These are phyloP conservation scores for Eptatretus burgeri DNA, from an alignment of 2,113 vertebrate genomes.

Conservation along the genomic window DNA sequence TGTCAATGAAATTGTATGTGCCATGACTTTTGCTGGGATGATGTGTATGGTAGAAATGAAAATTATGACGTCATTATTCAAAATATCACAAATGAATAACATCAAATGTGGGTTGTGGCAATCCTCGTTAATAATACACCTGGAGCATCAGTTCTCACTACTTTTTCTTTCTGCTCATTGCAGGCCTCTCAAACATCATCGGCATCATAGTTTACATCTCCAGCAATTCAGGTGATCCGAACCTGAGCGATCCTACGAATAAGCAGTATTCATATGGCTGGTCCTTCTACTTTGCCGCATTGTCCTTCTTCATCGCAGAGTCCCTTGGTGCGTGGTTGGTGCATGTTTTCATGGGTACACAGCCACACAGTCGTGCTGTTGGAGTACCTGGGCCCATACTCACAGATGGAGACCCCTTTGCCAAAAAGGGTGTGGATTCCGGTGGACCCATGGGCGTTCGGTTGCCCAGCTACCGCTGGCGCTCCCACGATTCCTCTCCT, in stretches of 20 bases:
- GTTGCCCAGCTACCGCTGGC: constrained; percentile 61
- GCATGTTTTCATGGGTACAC: constrained; percentile 1
- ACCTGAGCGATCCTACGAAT: constrained; percentile 58
- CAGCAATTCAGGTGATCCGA: constrained; percentile 52
- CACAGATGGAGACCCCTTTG: not conserved
- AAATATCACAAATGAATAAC: too few relatives aligned
- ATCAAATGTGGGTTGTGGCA: too few relatives aligned
- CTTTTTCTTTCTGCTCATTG: constrained; percentile 6
- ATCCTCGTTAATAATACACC: too few relatives aligned
- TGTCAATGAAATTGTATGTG: too few relatives aligned
- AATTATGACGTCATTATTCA: too few relatives aligned
- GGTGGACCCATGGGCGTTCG: constrained; percentile 17
- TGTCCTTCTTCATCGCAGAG: constrained; percentile 72
- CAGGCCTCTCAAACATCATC: constrained; percentile 72
- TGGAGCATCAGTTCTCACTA: not conserved
- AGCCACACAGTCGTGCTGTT: not conserved
- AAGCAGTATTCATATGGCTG: constrained; percentile 73
- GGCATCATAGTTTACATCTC: constrained; percentile 82
- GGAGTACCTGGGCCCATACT: not conserved
- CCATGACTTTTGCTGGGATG: too few relatives aligned
- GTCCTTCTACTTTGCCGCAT: constrained; percentile 70
- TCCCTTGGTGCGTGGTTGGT: constrained; percentile 15
- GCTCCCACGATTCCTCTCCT: constrained; percentile 30
- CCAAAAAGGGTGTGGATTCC: too few relatives aligned
- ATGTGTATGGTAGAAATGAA: too few relatives aligned